Base-by-base conservation (phyloP, 1,140 invertebrate genomes). In the Coelopa frigida region DNA sequence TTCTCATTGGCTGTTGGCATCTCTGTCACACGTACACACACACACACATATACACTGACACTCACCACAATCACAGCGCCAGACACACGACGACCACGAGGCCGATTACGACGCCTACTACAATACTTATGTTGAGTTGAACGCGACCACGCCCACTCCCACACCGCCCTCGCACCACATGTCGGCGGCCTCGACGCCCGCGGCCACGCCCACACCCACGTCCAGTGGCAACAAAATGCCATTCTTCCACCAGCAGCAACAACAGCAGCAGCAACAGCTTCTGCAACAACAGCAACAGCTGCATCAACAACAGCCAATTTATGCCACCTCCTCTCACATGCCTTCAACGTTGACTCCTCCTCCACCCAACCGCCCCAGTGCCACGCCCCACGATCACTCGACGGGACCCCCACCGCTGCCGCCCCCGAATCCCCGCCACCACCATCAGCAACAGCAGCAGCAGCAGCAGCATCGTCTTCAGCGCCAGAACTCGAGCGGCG, bases 91-190 rank as follows among this genome's bases (percentile, higher is more conserved):
- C 62, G 55, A 37, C 52, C 46, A 39, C 31, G 59, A 62, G 36
- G 27, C 29, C 22, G 57, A 59, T 20, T 57, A 61, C 40, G 59
- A 61, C 50, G 58, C 48, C 44, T 63, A 59, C 38, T 63, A 61
- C 52, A 56, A 63, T 47, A 58, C 60, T 45, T 63, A 63, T 52
- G 44, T 49, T 58, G 60, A 58, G 60, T 32, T 48, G 55, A 56
- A 60, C 41, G 52, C 56, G 23, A 36, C 44, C 20, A 45, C 27
- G 33, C 33, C 40, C 15, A 31, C 40, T 17, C 40, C 40, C n/a
- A 29, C 33, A 20, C 24, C 33, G 24, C 33, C 33, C 20, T 42
- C 40, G 12, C 40, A 10, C 20, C 22, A 12, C 27, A 18, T 31
- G 4, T 20, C 29, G 33, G 33, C 17, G 20, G 20, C 20, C 33